Evolutionary conservation across 2,888 invertebrate genomes (phyloP), one percentile per base, ranked within the genome.

Genomic region (Dusona sp.): DNA sequence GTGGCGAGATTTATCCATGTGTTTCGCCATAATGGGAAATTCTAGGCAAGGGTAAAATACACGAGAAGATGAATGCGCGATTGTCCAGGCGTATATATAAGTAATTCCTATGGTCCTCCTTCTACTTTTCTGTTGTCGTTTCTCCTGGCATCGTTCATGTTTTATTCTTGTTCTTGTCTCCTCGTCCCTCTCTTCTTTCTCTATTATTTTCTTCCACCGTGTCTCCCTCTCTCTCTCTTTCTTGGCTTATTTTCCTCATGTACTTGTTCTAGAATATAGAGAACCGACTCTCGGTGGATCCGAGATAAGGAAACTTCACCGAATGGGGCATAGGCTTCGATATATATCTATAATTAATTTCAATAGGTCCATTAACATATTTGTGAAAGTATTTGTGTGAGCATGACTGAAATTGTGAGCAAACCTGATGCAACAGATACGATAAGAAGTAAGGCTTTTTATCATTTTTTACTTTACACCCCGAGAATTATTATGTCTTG

Each of bases 1-100:
- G 38, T 42, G 29, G n/a, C 19, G n/a, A 42, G 54, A 79, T 83
- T 65, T 54, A 74, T 29, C 67, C 51, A 82, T 36, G 80, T 78
- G 73, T 87, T 83, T 87, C 85, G 38, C 85, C 83, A 83, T 85
- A 87, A 87, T 87, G 87, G 79, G 85, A 87, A 79, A 77, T 73
- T 68, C 87, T 79, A 73, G 57, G 75, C 81, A 77, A 72, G 72
- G 51, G 11, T 51, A 72, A 45, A 51, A 72, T 51, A 79, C 65
- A 54, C 65, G 80, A 80, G 85, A 88, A 90, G 90, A 90, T 90
- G 89, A 90, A 90, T 90, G 90, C 79, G 75, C 90, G 89, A 90
- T 90, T 90, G 90, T 90, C 88, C 89, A 51, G 75, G 79, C 57
- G 82, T 77, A 29, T 70, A n/a, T 70, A 25, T 48, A 65, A 85